Evolutionary conservation across 2,797 vertebrate genomes (phyloP), one percentile per base, ranked within the genome.

Genomic region (Pseudomugil gertrudae): DNA sequence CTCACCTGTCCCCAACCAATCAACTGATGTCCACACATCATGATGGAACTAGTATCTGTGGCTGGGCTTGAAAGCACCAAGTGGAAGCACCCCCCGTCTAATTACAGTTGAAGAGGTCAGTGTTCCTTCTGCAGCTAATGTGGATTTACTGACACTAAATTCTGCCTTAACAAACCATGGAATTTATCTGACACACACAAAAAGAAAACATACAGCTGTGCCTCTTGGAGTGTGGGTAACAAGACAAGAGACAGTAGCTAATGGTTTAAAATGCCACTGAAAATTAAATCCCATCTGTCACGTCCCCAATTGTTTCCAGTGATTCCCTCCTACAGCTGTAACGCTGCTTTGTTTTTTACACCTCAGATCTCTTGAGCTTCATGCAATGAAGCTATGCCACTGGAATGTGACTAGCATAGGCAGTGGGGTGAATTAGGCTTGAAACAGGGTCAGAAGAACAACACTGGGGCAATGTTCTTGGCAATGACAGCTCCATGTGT

Each of bases 1-100:
- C 67, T 80, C 93, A 94, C 93, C 93, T 94, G 93, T 91, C 84
- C 76, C 71, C 17, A 53, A 85, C 78, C 76, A 50, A 87, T 94
- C 93, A 92, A 26, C 79, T 53, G 21, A 85, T 80, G 89, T 91
- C 85, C 72, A 72, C 90, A 88, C 90, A 57, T 87, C 69, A 70
- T 66, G 84, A 78, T 70, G 72, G 76, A 73, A 69, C 69, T 80
- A 54, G 14, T 63, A 77, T 72, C 78, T 80, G 75, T 74, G 80
- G 76, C 66, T 50, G 72, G 61, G 63, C 59, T 81, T 74, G 47
- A 82, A 87, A 77, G 80, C 45, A 35, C 52, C 55, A 63, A 86
- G 76, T 73, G 69, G 72, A 71, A 80, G 65, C 29, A 29, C 74
- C 77, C 76, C 66, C 69, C 74, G 85, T 89, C 86, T 89, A 84